These are phyloP conservation scores for Teleopsis dalmanni DNA, from an alignment of 1,140 invertebrate genomes.

Conservation along the genomic window DNA sequence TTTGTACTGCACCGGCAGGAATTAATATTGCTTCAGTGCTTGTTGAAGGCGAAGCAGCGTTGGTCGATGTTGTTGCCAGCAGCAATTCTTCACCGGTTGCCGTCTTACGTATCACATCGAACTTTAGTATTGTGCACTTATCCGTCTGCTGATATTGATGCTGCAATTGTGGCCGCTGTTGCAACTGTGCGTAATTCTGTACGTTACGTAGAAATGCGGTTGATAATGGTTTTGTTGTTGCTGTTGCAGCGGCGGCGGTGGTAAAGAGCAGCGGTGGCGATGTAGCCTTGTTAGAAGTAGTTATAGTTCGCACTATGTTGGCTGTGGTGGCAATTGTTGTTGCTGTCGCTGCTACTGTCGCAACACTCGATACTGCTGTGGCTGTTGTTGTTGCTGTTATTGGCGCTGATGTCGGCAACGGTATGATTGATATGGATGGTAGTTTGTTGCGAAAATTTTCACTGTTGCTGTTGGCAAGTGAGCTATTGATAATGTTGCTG, in stretches of 20 bases:
- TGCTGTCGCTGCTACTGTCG: neutral
- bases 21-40: neutral
- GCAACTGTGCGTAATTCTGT: slow-evolving; percentile 5
- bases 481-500: neutral
- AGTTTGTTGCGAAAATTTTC: slow-evolving; percentile 18
- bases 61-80: neutral
- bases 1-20: neutral
- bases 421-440: slow-evolving; percentile 41
- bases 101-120: slow-evolving; percentile 26
- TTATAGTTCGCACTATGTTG: slow-evolving; percentile 11
- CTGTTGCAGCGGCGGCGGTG: neutral
- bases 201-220: slow-evolving; percentile 9
- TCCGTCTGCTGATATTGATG: slow-evolving; percentile 41
- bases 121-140: slow-evolving; percentile 38
- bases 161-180: slow-evolving; percentile 29
- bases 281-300: slow-evolving; percentile 37
- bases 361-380: neutral
- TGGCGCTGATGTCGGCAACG: slow-evolving; percentile 22
- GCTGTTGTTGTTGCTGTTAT: neutral
- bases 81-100: slow-evolving; percentile 3
- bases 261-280: slow-evolving; percentile 24
- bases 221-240: slow-evolving; percentile 1
- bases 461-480: neutral
- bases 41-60: neutral
- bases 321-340: slow-evolving; percentile 13